Evolutionary conservation across 2,888 invertebrate genomes (phyloP).

Genomic region (Drosophila siamana): DNA sequence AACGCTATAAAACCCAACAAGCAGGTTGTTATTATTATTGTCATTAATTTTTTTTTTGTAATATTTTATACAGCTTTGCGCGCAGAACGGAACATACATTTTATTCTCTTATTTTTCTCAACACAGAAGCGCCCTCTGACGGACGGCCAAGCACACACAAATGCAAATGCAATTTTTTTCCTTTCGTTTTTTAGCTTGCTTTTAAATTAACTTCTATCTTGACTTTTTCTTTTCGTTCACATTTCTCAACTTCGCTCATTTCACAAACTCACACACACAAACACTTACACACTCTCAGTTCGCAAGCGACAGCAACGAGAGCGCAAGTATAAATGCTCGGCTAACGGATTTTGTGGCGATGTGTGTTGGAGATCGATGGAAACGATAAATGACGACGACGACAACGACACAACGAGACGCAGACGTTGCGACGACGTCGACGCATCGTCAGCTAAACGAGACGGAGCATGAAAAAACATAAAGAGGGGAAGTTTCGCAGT

Average conservation of each 20-base stretch:
- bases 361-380: conserved; percentile 77
- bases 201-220: conserved; percentile 49
- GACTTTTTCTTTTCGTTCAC: conserved; percentile 32
- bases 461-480: conserved; percentile 70
- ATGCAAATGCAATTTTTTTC: conserved; percentile 57
- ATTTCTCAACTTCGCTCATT: conserved; percentile 63
- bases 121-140: conserved; percentile 49
- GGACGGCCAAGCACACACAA: conserved; percentile 29
- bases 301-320: conserved; percentile 55
- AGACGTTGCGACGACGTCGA: conserved; percentile 60
- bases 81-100: conserved; percentile 16
- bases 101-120: conserved; percentile 21
- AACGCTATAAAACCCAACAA: conserved; percentile 24
- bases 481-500: conserved; percentile 76
- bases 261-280: conserved; percentile 30
- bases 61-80: conserved; percentile 12
- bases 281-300: not conserved
- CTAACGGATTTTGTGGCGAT: conserved; percentile 65
- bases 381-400: conserved; percentile 73
- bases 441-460: conserved; percentile 66
- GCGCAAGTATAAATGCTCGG: conserved; percentile 60
- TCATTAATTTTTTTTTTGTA: conserved; percentile 1
- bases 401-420: conserved; percentile 37
- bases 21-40: conserved; percentile 38
- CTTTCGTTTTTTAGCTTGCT: conserved; percentile 35